Conservation (phyloP, 1,140 invertebrate genomes). For the Hylyphantes graminicola region DNA sequence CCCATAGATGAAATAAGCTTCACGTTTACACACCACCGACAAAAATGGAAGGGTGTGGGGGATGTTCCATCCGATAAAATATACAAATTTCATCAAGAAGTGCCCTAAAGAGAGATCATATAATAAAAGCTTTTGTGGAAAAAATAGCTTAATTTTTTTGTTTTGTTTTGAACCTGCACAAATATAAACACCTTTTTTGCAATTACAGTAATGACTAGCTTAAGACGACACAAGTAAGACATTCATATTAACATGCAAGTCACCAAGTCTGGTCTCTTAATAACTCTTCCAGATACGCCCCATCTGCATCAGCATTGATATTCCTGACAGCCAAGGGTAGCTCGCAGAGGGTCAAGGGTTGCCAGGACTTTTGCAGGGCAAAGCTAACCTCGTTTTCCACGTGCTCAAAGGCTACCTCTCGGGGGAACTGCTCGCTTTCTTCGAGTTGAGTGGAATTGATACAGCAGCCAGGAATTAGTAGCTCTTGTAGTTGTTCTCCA, state of each 20-base stretch:
- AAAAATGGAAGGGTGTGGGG: neutral
- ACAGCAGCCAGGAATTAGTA: conserved; percentile 74
- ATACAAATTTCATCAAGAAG: neutral
- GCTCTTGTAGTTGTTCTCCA: conserved; percentile 72
- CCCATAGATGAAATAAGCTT: too few species aligned
- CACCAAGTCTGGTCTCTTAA: conserved; percentile 41
- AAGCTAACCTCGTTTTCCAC: conserved; percentile 37
- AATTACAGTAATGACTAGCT: conserved; percentile 52
- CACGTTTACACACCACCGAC: neutral
- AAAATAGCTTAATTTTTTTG: conserved; percentile 26
- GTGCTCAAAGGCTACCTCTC: neutral
- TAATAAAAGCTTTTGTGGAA: conserved; percentile 8
- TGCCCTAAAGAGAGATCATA: conserved; percentile 9
- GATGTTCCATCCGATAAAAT: too few species aligned
- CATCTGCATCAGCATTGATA: conserved; percentile 40
- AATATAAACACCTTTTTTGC: conserved; percentile 51
- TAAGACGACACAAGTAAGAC: conserved; percentile 12
- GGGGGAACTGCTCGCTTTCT: conserved; percentile 19
- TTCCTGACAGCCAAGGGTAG: conserved; percentile 52
- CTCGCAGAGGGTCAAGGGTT: conserved; percentile 45
- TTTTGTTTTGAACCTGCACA: conserved; percentile 29
- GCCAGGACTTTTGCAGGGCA: conserved; percentile 36
- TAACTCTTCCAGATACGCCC: conserved; percentile 35
- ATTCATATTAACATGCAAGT: conserved; percentile 30
- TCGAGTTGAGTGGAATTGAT: conserved; percentile 62